Evolutionary conservation across 2,113 vertebrate species (phyloP), one percentile per base, ranked within the genome.

Genomic region (Cercopithecus mona): DNA sequence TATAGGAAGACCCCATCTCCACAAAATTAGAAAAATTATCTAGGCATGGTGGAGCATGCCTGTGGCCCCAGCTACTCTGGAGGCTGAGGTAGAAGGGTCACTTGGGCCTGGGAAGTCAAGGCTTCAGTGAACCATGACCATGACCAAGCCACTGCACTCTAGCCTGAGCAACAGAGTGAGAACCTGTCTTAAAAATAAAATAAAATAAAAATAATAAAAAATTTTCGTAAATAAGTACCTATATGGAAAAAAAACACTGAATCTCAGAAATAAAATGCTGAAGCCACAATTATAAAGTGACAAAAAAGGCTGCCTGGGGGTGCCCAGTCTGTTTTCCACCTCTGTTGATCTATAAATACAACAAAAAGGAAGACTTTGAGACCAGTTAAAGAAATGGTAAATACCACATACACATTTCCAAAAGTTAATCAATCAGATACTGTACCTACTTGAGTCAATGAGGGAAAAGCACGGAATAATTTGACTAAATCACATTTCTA

Each of bases 261-360:
- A 81, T 80, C 23, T 97, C 72, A 91, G 73, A 97, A 95, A 88
- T 93, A 91, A 94, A 96, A 95, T 96, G 61, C 14, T 32, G 88
- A 94, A 79, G 40, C 38, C 73, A 94, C 38, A 93, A 94, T 59
- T 79, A 88, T 52, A 92, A 93, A 78, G 81, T 95, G 73, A 87
- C 76, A 61, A 22, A 80, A 93, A 96, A 94, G 30, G 50, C 7
- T 30, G 66, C 23, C 43, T 96, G 22, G 59, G 35, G 22, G 17
- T 81, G 48, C 59, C 61, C 22, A 75, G n/a, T 96, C 66, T 93
- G 43, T 82, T 96, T 95, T 70, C 35, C 12, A 93, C 50, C 45
- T 97, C 87, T 90, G 43, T 92, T 78, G 70, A 73, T 90, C 59
- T 96, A 82, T 93, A 97, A 92, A 92, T 75, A 93, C 27, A 94